These are phyloP conservation scores for Fulmarus glacialis DNA, from an alignment of 2,113 vertebrate species.

Conservation along the genomic window DNA sequence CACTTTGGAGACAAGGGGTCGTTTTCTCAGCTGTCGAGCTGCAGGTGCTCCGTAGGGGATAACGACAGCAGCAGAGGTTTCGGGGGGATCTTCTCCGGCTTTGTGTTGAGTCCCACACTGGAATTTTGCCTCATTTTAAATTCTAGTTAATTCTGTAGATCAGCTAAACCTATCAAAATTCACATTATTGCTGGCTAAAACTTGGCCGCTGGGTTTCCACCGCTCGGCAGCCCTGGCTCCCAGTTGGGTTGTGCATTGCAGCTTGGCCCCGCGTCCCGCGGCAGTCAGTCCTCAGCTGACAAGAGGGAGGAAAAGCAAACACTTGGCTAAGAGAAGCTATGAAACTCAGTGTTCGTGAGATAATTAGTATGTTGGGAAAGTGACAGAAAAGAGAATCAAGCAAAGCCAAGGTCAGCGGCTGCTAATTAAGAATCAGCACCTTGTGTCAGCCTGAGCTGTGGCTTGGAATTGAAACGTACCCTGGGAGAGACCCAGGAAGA, in stretches of 20 bases:
- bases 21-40: background rate
- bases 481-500: conserved; percentile 26
- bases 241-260: background rate
- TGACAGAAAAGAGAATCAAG: conserved; percentile 59
- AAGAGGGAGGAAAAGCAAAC: background rate
- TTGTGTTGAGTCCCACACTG: background rate
- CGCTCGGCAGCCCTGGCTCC: background rate
- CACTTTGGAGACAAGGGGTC: background rate
- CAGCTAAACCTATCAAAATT: background rate
- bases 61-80: background rate
- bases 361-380: conserved; percentile 71
- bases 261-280: background rate
- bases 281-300: background rate
- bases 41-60: background rate
- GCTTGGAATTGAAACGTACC: conserved; percentile 57
- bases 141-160: background rate
- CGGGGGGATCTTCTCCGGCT: background rate
- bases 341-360: conserved; percentile 25
- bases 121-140: background rate
- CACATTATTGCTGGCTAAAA: background rate
- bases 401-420: conserved; percentile 63
- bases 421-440: conserved; percentile 71
- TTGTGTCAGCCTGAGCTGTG: conserved; percentile 57
- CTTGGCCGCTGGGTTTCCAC: background rate
- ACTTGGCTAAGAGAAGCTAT: background rate